Conservation (phyloP, 2,888 invertebrate species). For the Chromoteleia sp. region DNA sequence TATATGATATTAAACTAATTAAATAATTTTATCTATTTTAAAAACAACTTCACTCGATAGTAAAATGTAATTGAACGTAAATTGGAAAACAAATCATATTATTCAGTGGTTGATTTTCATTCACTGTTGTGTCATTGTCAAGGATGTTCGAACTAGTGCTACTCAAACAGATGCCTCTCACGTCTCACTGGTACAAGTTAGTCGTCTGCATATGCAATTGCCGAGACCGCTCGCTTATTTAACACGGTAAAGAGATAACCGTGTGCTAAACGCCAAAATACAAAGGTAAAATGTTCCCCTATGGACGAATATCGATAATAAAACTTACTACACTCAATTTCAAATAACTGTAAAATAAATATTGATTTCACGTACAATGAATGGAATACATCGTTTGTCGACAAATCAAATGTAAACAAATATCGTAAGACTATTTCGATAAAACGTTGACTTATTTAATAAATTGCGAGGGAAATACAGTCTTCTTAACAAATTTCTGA, state of each 20-base stretch:
- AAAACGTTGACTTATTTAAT: too few relatives aligned
- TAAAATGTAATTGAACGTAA: slow-evolving; percentile 25
- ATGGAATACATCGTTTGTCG: too few relatives aligned
- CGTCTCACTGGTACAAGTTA: slow-evolving; percentile 33
- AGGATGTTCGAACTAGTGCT: slow-evolving; percentile 43
- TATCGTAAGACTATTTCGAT: too few relatives aligned
- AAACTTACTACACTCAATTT: background rate
- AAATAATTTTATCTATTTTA: too few relatives aligned
- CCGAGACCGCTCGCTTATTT: slow-evolving; percentile 24
- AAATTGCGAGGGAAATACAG: too few relatives aligned
- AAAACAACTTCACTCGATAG: background rate
- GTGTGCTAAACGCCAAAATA: slow-evolving; percentile 4
- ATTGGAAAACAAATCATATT: slow-evolving; percentile 41
- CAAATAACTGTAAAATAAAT: too few relatives aligned
- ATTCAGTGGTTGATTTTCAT: slow-evolving; percentile 33
- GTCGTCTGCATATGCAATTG: slow-evolving; percentile 46
- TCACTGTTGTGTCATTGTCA: slow-evolving; percentile 28
- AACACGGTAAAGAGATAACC: slow-evolving; percentile 37
- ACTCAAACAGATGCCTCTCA: slow-evolving; percentile 44
- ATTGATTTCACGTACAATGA: too few relatives aligned
- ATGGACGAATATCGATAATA: background rate
- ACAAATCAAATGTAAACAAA: too few relatives aligned
- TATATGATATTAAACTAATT: too few relatives aligned
- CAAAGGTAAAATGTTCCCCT: slow-evolving; percentile 9
- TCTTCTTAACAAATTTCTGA: too few relatives aligned